A percentile compares a stretch with the other conserved stretches of the same genome.
Evolutionary conservation across 2,888 invertebrate genomes (phyloP).

Genomic region (Trimorus sp.): DNA sequence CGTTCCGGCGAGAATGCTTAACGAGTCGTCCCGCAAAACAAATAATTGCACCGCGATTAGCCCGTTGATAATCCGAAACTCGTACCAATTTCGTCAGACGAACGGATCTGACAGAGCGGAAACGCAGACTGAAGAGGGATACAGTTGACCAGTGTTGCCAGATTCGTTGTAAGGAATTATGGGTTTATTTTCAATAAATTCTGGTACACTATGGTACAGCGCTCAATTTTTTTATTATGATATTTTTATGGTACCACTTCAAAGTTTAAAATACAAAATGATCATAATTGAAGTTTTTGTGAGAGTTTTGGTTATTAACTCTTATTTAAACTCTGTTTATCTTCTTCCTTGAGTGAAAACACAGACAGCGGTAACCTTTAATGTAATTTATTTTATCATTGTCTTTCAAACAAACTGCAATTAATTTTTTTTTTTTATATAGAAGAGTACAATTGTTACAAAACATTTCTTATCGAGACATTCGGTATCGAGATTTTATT

Average conservation of each 20-base stretch:
- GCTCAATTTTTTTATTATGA: not conserved
- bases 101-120: not conserved
- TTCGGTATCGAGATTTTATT: too few relatives aligned
- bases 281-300: too few relatives aligned
- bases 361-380: too few relatives aligned
- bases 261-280: not conserved
- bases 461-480: too few relatives aligned
- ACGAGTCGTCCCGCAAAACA: constrained; percentile 23
- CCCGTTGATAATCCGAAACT: constrained; percentile 8
- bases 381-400: too few relatives aligned
- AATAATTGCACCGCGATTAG: constrained; percentile 27
- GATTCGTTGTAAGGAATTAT: not conserved
- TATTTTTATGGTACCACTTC: not conserved
- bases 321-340: too few relatives aligned
- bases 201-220: not conserved
- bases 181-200: not conserved
- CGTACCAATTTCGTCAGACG: constrained; percentile 2
- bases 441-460: too few relatives aligned
- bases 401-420: too few relatives aligned
- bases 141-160: not conserved
- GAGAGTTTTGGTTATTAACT: too few relatives aligned
- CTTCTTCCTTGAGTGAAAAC: too few relatives aligned
- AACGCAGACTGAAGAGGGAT: too few relatives aligned
- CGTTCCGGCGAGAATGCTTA: constrained; percentile 9
- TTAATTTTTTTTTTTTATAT: too few relatives aligned